Conservation (phyloP, 2,113 vertebrate genomes). For the Coturnix japonica region DNA sequence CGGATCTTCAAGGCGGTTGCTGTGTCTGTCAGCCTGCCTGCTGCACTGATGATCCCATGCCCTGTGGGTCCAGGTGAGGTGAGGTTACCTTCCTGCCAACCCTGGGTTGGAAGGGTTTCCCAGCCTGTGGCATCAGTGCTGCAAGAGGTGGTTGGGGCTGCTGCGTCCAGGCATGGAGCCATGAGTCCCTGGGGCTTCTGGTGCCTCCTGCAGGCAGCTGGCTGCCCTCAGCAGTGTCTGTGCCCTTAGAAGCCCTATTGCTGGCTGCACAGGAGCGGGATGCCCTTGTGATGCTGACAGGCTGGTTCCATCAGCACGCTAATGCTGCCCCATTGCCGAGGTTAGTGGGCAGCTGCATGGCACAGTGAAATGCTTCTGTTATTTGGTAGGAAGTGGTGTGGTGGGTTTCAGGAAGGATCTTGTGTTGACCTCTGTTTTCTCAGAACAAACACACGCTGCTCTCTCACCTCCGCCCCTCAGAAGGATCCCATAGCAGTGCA, state of each 20-base stretch:
- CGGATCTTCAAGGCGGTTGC: not conserved
- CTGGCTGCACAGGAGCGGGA: not conserved
- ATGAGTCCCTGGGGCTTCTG: not conserved
- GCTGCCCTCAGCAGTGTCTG: not conserved
- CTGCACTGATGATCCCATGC: not conserved
- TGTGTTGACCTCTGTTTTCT: not conserved
- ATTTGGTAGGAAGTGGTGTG: not conserved
- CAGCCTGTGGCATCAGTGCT: not conserved
- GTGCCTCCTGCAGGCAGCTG: not conserved
- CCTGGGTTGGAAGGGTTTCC: not conserved
- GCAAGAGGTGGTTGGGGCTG: not conserved
- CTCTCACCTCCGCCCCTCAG: not conserved
- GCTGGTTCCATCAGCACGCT: not conserved
- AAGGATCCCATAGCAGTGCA: not conserved
- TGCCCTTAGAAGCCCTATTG: not conserved
- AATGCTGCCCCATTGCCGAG: not conserved
- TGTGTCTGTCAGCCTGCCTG: not conserved
- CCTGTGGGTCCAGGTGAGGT: not conserved
- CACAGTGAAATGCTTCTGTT: not conserved
- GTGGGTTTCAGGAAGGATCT: not conserved
- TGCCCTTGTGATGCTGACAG: not conserved
- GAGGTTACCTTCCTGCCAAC: conserved; percentile 9
- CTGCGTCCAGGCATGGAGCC: not conserved
- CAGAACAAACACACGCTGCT: not conserved
- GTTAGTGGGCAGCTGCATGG: not conserved